These are phyloP conservation scores for Theristicus caerulescens DNA, from an alignment of 2,113 vertebrate species.

Conservation along the genomic window DNA sequence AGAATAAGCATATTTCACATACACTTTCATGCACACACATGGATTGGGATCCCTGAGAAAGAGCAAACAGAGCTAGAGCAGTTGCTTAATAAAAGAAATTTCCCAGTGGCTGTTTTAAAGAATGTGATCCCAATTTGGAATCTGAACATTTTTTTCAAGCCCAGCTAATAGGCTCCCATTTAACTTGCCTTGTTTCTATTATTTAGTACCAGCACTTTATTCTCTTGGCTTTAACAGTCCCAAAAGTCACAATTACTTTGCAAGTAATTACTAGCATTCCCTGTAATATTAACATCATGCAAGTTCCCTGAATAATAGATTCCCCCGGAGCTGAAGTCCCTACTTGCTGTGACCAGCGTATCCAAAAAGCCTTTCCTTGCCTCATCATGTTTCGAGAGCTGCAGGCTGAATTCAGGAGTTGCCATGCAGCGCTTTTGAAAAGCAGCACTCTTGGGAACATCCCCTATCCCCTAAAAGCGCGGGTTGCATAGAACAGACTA, in stretches of 20 bases:
- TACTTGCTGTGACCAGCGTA: neutral
- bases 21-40: rapidly evolving
- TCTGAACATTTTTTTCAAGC: neutral
- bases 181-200: neutral
- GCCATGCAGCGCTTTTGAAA: neutral
- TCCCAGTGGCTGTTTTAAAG: neutral
- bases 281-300: neutral
- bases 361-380: neutral
- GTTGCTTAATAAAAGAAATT: neutral
- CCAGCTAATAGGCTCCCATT: neutral
- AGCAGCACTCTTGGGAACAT: neutral
- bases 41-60: neutral
- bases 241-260: neutral
- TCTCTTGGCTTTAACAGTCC: neutral
- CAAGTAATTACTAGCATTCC: neutral
- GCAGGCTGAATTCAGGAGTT: neutral
- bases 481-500: neutral
- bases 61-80: neutral
- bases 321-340: neutral
- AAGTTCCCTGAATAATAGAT: neutral
- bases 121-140: neutral
- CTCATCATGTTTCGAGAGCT: neutral
- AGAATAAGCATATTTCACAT: neutral
- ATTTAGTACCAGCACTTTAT: neutral
- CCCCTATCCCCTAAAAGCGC: neutral